Evolutionary conservation across 2,113 vertebrate species (phyloP).

Genomic region (Shinisaurus crocodilurus): DNA sequence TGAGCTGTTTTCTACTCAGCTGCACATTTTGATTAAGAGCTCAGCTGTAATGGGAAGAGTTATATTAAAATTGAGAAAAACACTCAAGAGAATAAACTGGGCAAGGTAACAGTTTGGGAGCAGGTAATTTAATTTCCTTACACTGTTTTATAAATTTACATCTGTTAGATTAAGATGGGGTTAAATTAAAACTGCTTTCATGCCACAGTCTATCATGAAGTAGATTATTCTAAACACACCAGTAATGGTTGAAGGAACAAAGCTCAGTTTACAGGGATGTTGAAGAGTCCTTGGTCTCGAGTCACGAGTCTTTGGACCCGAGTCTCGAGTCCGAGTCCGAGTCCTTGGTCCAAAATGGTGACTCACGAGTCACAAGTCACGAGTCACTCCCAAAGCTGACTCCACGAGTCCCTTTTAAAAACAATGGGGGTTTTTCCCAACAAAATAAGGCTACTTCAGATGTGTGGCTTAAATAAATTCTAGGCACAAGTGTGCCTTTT

Average conservation of each 20-base stretch:
- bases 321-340: too few relatives aligned
- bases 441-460: too few relatives aligned
- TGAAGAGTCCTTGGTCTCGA: too few relatives aligned
- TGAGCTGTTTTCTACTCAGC: slow-evolving; percentile 35
- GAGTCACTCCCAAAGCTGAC: too few relatives aligned
- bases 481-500: too few relatives aligned
- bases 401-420: too few relatives aligned
- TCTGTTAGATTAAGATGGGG: slow-evolving; percentile 55
- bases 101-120: slow-evolving; percentile 49
- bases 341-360: too few relatives aligned
- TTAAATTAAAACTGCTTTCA: slow-evolving; percentile 55
- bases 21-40: slow-evolving; percentile 36
- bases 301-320: too few relatives aligned
- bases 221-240: slow-evolving; percentile 59
- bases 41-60: slow-evolving; percentile 25
- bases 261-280: slow-evolving; percentile 9
- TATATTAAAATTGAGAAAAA: slow-evolving; percentile 46
- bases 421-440: too few relatives aligned
- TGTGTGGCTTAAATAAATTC: too few relatives aligned
- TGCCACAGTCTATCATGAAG: slow-evolving; percentile 51
- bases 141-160: slow-evolving; percentile 43
- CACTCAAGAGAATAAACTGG: slow-evolving; percentile 18
- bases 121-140: slow-evolving; percentile 64
- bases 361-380: too few relatives aligned
- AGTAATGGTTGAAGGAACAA: slow-evolving; percentile 47